Evolutionary conservation across 2,113 vertebrate species (phyloP).

Genomic region (Scatophagus argus): DNA sequence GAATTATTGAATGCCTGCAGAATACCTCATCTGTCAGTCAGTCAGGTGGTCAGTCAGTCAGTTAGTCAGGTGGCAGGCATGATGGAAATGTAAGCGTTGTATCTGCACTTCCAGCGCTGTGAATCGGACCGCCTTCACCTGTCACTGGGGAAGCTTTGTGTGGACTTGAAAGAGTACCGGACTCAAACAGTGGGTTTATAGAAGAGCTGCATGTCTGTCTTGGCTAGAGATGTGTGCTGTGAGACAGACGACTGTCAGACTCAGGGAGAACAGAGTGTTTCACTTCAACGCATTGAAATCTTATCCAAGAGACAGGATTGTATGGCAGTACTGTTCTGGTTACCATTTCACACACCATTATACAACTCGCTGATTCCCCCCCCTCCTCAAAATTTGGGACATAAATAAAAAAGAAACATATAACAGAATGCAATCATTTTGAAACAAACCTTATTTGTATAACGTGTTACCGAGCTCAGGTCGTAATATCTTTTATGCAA

Average conservation of each 20-base stretch:
- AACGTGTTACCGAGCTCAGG: too few relatives aligned
- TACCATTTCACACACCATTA: neutral
- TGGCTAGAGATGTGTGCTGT: constrained; percentile 40
- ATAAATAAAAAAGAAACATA: too few relatives aligned
- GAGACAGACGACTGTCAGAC: constrained; percentile 59
- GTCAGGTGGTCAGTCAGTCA: constrained; percentile 55
- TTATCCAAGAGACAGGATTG: constrained; percentile 22
- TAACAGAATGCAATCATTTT: too few relatives aligned
- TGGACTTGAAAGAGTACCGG: constrained; percentile 57
- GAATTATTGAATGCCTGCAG: constrained; percentile 80
- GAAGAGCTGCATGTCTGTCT: constrained; percentile 37
- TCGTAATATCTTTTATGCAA: too few relatives aligned
- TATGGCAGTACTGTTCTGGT: neutral
- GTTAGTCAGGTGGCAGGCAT: constrained; percentile 32
- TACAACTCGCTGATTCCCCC: too few relatives aligned
- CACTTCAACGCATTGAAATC: constrained; percentile 29
- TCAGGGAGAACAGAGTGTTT: constrained; percentile 34
- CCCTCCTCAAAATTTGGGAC: too few relatives aligned
- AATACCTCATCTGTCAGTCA: constrained; percentile 67
- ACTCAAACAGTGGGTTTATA: constrained; percentile 45
- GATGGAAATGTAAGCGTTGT: constrained; percentile 58
- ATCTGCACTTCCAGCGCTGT: constrained; percentile 38
- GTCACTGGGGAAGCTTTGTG: constrained; percentile 48
- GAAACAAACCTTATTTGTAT: too few relatives aligned
- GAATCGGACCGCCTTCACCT: constrained; percentile 53